Base-by-base conservation (phyloP, 2,797 vertebrate genomes). In the Nyctibius grandis region DNA sequence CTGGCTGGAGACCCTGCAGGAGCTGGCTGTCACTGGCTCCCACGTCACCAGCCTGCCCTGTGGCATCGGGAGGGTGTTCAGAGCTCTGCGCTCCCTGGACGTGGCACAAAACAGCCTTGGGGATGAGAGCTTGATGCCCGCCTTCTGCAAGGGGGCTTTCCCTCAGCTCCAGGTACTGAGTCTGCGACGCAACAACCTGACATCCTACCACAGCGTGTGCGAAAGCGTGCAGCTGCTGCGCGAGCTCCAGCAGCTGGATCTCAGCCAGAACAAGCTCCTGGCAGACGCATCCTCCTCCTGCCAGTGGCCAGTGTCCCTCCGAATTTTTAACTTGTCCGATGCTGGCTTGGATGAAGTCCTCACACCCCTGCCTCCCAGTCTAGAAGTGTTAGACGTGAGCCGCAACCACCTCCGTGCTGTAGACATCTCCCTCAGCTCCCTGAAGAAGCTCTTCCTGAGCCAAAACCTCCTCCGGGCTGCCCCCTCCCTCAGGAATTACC, bases 231-330 rank as follows among this genome's bases (percentile, higher is more conserved):
- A 4, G 72, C 80, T 47, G 44, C 93, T 97, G 59, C 57, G 0
- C 0, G 22, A 26, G 80, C 97, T 97, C 23, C 79, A 8, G 48
- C 91, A 77, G 5, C 91, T 98, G 8, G 98, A 98, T 54, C 96
- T 98, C 76, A 98, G 98, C 85, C 97, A 96, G 84, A 98, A 98
- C 73, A 40, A 69, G 84, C 97, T 97, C 33, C 2, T 3, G 6
- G 81, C 31, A 29, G 64, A 7, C 12, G 23, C 9, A 0, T 28
- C 85, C n/a, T 89, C 79, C 12, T 31, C 26, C 22, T 98, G 98
- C 74, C 44, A 15, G 33, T 98, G 98, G 98, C 97, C 96, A 3
- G 44, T 12, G 3, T 19, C 94, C 3, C 95, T 98, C 40, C 76
- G 0, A 25, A 67, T 73, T 16, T 92, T 98, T 8, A 98, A 97